Conservation (phyloP, 2,113 vertebrate genomes). For the Paracanthobrama guichenoti region DNA sequence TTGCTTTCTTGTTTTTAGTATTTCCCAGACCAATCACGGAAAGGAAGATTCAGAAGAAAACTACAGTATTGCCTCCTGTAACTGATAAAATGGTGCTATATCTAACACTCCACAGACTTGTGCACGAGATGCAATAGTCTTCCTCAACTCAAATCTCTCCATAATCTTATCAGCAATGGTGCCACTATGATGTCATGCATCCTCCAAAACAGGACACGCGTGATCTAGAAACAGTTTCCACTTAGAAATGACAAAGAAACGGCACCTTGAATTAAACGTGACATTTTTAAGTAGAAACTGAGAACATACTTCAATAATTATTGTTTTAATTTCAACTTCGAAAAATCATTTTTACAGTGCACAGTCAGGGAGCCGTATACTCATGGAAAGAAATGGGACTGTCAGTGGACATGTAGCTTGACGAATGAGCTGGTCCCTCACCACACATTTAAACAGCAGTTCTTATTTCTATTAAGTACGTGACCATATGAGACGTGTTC, state of each 20-base stretch:
- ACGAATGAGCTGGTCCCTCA: conserved; percentile 4
- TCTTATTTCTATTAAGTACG: background rate
- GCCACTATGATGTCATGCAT: background rate
- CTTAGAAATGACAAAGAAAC: background rate
- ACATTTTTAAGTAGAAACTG: too few species aligned
- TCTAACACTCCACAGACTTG: background rate
- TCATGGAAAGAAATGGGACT: conserved; percentile 1
- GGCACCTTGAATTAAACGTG: too few species aligned
- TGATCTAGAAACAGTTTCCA: background rate
- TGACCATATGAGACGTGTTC: conserved; percentile 1
- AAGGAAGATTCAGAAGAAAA: background rate
- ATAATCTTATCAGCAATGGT: conserved; percentile 7
- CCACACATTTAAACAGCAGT: background rate
- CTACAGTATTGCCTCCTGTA: background rate
- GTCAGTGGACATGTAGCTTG: background rate
- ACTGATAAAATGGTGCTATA: background rate
- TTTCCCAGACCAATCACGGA: background rate
- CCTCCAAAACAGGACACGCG: background rate
- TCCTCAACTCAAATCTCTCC: background rate
- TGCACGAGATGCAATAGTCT: background rate
- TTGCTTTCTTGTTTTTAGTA: background rate
- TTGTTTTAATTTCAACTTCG: too few species aligned
- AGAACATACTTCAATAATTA: too few species aligned
- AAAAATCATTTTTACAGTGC: background rate
- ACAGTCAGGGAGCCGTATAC: background rate